Evolutionary conservation across 2,797 vertebrate species (phyloP), one percentile per base, ranked within the genome.

Genomic region (Thaleichthys pacificus): DNA sequence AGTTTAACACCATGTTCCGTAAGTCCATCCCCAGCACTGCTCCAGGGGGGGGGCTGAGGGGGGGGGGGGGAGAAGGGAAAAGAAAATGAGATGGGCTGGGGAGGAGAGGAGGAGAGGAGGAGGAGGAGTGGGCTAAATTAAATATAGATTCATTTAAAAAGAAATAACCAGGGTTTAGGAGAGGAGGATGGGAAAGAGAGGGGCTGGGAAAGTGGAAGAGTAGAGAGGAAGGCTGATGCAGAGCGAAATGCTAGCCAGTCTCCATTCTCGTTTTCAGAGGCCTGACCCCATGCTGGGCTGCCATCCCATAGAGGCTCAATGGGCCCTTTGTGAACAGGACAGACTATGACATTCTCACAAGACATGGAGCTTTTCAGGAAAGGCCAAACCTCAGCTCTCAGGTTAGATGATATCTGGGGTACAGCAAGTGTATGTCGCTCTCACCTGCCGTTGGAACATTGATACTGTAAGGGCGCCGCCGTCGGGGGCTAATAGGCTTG

Each of bases 1-100:
- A 99, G 89, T 99, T 99, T 87, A 99, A 99, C 87, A 99, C 98
- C 70, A 99, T 99, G 98, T 99, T 99, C 83, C 98, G 98, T 99
- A 94, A 97, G 97, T 98, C 22, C 2, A 1, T 8, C 62, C 2
- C 28, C 11, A 21, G 35, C 35, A 12, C 32, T 12, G 35, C 30
- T 54, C 56, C 66, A 9, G 57, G 26, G 54, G 22, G 71, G 80
- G 78, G 3, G 22, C 32, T 22, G 7, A 49, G 14, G 71, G 80
- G 78, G 42, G 38, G 7, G 54, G n/a, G 76, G 54, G 64, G 19
- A 17, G 6, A 32, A 21, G 63, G 6, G 63, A n/a, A 61, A 3
- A 19, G 64, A 28, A 38, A n/a, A 61, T 57, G 68, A 2, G 21
- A n/a, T n/a, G n/a, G 17, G 24, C 24, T 6, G 64, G 71, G 65